Evolutionary conservation across 2,888 invertebrate species (phyloP), one percentile per base, ranked within the genome.

Genomic region (Drosophila flavopinicola): DNA sequence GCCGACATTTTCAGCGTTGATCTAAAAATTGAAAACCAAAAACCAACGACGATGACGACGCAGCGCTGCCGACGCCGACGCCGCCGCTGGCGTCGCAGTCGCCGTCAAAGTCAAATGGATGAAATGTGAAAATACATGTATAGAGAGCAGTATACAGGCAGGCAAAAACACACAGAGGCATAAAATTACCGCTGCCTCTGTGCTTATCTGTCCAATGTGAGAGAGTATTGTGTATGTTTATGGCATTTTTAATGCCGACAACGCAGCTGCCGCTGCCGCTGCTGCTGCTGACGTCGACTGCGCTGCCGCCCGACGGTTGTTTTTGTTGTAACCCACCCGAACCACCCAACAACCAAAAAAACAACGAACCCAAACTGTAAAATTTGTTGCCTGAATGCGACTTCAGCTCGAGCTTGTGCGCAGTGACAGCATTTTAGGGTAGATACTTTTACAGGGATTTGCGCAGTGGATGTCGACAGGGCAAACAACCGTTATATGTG

Each of bases 401-500:
- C 71, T 76, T 71, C 72, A 42, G 68, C 17, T 53, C 74, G 83
- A 85, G 89, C 90, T 90, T 86, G 89, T 89, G 89, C 89, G 89
- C 89, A 88, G 78, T 89, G 84, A 82, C 88, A 87, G 90, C 87
- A 85, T 89, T 90, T 89, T 80, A 82, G 87, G 90, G 88, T 90
- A 90, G 88, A 90, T 89, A 90, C 87, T 88, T 90, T 90, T 88
- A 80, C 86, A 88, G 88, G 89, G 84, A 90, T 78, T 89, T 89
- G 89, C 90, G 89, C 89, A 89, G 84, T 89, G 89, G 85, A 88
- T 63, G 82, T 78, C 82, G 57, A 73, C 74, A 54, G 42, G 52
- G 59, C 78, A 73, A 79, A 66, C 72, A 71, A 72, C 58, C 61
- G 65, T 69, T 76, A 58, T 74, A 25, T 44, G 52, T 44, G 33